Evolutionary conservation across 2,797 vertebrate genomes (phyloP), one percentile per base, ranked within the genome.

Genomic region (Melanotaenia trifasciata): DNA sequence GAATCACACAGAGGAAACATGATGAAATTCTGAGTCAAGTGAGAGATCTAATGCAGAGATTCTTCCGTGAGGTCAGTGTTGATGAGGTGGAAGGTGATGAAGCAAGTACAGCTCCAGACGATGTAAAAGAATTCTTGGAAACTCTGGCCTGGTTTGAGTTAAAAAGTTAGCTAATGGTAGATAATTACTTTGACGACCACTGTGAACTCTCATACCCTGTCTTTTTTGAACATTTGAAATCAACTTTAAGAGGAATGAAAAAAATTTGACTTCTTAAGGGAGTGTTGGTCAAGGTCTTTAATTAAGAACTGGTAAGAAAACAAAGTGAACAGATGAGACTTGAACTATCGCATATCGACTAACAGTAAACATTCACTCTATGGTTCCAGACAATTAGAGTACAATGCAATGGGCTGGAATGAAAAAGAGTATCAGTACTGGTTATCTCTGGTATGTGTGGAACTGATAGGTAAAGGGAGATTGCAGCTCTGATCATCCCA

Each of bases 391-490:
- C 73, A 76, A 85, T 89, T 80, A 87, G 32, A 67, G 74, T 64
- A 73, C 76, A 87, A 86, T 90, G 86, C 75, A 68, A 67, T 30
- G 57, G 81, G 75, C 45, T 64, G 78, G 80, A 76, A 80, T 78
- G 58, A 78, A 85, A 80, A 10, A 59, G 56, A 67, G 76, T 87
- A 91, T 93, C 92, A 87, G 45, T 66, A 43, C 78, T 82, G 90
- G 87, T 93, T 93, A 93, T 91, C 84, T 88, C 64, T 91, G 92
- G 92, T 90, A 94, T 95, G 93, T 86, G 79, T 74, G 64, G 79
- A 80, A 58, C 77, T 88, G 89, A 93, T 84, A 90, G 90, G 92
- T 75, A 83, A 79, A 70, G 65, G 62, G 62, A 87, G 84, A 90
- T 88, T 92, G 76, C 86, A 87, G 74, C 67, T 83, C 74, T 86